Percentiles rank a stretch among this genome's conserved stretches.
Conservation (phyloP, 2,888 invertebrate genomes). For the Copidosoma aretas region DNA sequence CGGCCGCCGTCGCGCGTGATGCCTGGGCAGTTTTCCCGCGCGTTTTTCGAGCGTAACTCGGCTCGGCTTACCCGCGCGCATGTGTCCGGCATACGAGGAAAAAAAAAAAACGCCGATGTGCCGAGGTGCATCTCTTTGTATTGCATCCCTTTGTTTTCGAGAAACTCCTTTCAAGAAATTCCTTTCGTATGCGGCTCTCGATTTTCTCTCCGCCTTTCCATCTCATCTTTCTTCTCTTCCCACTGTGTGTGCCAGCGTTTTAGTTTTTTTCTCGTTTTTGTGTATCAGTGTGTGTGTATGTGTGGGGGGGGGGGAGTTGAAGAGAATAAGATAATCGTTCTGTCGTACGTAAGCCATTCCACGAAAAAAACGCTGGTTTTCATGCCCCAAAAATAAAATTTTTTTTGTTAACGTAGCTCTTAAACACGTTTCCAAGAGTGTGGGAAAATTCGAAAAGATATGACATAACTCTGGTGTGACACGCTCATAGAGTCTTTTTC, state of each 20-base stretch:
- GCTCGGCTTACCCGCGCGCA: constrained; percentile 37
- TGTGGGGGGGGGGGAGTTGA: too few relatives aligned
- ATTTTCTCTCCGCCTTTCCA: background rate
- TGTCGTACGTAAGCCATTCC: too few relatives aligned
- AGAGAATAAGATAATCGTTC: too few relatives aligned
- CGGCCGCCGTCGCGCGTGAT: too few relatives aligned
- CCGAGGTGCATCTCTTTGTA: constrained; percentile 28
- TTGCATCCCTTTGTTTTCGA: constrained; percentile 29
- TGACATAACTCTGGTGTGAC: too few relatives aligned
- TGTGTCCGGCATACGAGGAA: background rate
- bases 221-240: background rate
- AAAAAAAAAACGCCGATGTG: background rate
- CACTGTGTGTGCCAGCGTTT: background rate
- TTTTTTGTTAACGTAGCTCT: too few relatives aligned
- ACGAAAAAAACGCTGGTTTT: too few relatives aligned
- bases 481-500: too few relatives aligned
- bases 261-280: background rate
- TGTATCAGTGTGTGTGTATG: too few relatives aligned
- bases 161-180: constrained; percentile 3
- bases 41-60: constrained; percentile 37
- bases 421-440: too few relatives aligned
- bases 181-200: background rate
- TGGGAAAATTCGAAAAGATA: too few relatives aligned
- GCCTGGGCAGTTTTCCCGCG: constrained; percentile 42
- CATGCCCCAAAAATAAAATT: too few relatives aligned